Percentiles rank a stretch among this genome's conserved stretches.
Evolutionary conservation across 1,140 invertebrate genomes (phyloP).

Genomic region (Camponotus pennsylvanicus): DNA sequence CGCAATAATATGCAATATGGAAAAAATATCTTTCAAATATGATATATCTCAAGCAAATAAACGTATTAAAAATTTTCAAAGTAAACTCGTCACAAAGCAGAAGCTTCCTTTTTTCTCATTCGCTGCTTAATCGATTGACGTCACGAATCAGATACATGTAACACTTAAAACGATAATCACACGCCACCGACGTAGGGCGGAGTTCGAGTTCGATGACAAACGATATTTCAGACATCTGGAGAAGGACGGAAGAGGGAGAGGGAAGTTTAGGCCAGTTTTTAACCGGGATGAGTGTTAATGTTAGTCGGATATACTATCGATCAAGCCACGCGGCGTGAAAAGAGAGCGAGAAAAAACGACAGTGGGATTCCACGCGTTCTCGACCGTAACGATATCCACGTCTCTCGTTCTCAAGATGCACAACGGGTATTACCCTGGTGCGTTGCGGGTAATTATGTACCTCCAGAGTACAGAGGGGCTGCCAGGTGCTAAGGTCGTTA

Average conservation of each 20-base stretch:
- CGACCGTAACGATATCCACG: slow-evolving; percentile 70
- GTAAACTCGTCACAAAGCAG: neutral
- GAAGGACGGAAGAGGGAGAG: neutral
- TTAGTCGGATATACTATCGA: slow-evolving; percentile 55
- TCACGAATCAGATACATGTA: slow-evolving; percentile 10
- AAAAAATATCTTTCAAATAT: slow-evolving; percentile 1
- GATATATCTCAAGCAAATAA: slow-evolving; percentile 13
- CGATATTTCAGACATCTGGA: slow-evolving; percentile 16
- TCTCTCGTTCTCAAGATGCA: slow-evolving; percentile 74
- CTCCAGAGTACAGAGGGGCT: slow-evolving; percentile 67
- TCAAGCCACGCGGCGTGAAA: slow-evolving; percentile 44
- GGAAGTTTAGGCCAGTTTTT: neutral
- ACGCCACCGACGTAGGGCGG: slow-evolving; percentile 11
- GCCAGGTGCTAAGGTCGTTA: slow-evolving; percentile 76
- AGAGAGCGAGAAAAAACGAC: slow-evolving; percentile 71
- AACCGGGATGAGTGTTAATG: slow-evolving; percentile 45
- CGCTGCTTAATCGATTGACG: slow-evolving; percentile 34
- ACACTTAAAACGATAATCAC: slow-evolving; percentile 37
- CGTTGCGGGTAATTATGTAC: slow-evolving; percentile 73
- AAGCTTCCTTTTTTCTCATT: slow-evolving; percentile 20
- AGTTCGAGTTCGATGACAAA: slow-evolving; percentile 33
- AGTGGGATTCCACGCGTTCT: slow-evolving; percentile 69
- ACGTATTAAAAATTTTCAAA: slow-evolving; percentile 27
- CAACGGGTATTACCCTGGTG: slow-evolving; percentile 62
- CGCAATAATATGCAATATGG: neutral